Conservation (phyloP, 2,797 vertebrate species). For the Enteromius argenteus region DNA sequence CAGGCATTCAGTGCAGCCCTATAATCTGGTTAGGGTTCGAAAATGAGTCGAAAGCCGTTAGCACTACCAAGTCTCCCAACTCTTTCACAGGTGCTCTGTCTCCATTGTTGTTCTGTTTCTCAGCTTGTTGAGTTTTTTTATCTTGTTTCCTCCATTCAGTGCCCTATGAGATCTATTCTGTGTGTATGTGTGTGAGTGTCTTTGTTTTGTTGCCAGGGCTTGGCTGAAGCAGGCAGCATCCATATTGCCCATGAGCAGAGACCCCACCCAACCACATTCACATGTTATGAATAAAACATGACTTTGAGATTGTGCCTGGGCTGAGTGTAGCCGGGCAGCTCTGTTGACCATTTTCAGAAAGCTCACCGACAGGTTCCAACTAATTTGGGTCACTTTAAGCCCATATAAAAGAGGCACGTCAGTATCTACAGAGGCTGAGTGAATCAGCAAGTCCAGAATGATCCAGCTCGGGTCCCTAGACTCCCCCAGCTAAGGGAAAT, state of each 20-base stretch:
- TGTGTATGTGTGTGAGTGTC: slow-evolving; percentile 64
- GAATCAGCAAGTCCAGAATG: slow-evolving; percentile 50
- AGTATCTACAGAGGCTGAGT: slow-evolving; percentile 33
- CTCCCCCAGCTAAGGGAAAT: slow-evolving; percentile 39
- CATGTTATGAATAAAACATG: slow-evolving; percentile 61
- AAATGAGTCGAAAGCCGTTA: not conserved
- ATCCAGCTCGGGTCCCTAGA: slow-evolving; percentile 33
- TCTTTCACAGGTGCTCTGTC: slow-evolving; percentile 16
- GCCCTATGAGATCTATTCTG: slow-evolving; percentile 60
- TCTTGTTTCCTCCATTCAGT: slow-evolving; percentile 57
- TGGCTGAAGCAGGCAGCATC: slow-evolving; percentile 65
- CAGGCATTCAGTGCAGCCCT: not conserved
- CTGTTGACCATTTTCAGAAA: slow-evolving; percentile 25
- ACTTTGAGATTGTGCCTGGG: slow-evolving; percentile 18
- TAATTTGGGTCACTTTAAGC: slow-evolving; percentile 46
- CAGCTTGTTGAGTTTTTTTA: slow-evolving; percentile 53
- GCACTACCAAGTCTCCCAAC: slow-evolving; percentile 5
- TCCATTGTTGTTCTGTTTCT: slow-evolving; percentile 38
- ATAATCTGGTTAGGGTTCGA: not conserved
- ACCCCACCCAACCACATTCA: slow-evolving; percentile 65
- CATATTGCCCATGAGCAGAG: slow-evolving; percentile 66
- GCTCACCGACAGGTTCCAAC: slow-evolving; percentile 25
- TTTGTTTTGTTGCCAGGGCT: slow-evolving; percentile 71
- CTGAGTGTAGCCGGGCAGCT: slow-evolving; percentile 35
- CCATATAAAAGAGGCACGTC: not conserved